These are phyloP conservation scores for Huso huso DNA, from an alignment of 2,797 vertebrate genomes.

Conservation along the genomic window DNA sequence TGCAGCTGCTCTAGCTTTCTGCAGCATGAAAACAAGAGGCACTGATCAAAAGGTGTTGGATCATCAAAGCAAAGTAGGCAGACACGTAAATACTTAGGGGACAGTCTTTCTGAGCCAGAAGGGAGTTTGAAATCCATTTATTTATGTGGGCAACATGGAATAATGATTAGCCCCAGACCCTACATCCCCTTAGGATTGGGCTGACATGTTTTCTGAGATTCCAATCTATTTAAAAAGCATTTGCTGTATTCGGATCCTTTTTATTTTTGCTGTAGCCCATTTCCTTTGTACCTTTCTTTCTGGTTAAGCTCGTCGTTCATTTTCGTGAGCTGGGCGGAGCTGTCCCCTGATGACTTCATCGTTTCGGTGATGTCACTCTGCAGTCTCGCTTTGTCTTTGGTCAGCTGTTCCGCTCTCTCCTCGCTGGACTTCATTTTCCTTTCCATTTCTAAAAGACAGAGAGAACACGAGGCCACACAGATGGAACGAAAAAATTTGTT, in stretches of 20 bases:
- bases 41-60: too few species aligned
- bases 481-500: neutral
- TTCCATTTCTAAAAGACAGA: conserved; percentile 63
- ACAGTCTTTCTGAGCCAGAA: too few species aligned
- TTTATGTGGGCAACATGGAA: too few species aligned
- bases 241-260: too few species aligned
- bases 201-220: too few species aligned
- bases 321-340: conserved; percentile 79
- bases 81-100: too few species aligned
- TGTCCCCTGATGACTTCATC: conserved; percentile 87
- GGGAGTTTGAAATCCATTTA: too few species aligned
- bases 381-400: conserved; percentile 77
- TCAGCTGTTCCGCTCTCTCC: conserved; percentile 71
- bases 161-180: too few species aligned
- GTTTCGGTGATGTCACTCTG: conserved; percentile 84
- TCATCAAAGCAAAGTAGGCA: too few species aligned
- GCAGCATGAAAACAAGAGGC: neutral
- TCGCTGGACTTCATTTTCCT: conserved; percentile 71
- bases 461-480: conserved; percentile 5
- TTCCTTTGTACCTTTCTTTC: conserved; percentile 72
- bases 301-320: conserved; percentile 82
- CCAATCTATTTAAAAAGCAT: too few species aligned
- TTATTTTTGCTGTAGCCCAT: too few species aligned
- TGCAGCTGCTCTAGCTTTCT: conserved; percentile 82
- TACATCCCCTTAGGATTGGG: too few species aligned